Percentiles rank a stretch among this genome's conserved stretches.
These are phyloP conservation scores for Cariama cristata DNA, from an alignment of 2,113 vertebrate genomes.

Conservation along the genomic window DNA sequence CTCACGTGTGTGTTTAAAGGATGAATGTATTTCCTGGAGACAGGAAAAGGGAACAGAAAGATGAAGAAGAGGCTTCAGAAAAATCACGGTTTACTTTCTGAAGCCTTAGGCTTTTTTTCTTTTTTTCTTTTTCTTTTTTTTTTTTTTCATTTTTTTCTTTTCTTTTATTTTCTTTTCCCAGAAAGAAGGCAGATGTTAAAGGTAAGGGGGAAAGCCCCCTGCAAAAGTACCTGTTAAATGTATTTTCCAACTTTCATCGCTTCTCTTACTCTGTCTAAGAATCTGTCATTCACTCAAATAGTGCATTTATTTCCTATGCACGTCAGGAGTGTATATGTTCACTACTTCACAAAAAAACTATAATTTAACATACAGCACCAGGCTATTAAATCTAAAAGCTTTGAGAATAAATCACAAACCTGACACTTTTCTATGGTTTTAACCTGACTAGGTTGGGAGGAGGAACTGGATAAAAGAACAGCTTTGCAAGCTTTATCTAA, in stretches of 20 bases:
- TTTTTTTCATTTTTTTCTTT: no score
- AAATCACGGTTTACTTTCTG: background rate
- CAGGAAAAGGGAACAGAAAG: background rate
- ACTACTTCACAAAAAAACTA: constrained; percentile 32
- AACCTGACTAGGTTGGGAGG: background rate
- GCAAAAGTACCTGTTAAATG: background rate
- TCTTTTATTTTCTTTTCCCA: background rate
- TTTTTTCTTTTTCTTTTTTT: no score
- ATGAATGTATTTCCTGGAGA: background rate
- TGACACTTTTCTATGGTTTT: constrained; percentile 43
- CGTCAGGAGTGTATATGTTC: constrained; percentile 30
- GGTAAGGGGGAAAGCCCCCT: background rate
- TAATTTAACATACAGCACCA: constrained; percentile 39
- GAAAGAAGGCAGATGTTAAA: background rate
- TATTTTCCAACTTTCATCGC: background rate
- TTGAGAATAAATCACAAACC: constrained; percentile 49
- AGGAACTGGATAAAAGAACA: constrained; percentile 25
- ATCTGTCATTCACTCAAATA: constrained; percentile 27
- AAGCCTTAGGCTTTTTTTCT: background rate
- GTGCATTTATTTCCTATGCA: constrained; percentile 33
- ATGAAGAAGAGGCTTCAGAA: background rate
- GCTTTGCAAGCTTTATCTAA: background rate
- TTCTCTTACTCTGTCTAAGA: background rate
- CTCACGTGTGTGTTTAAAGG: background rate
- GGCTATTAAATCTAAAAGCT: constrained; percentile 59